phyloP scores from a whole-genome alignment of 2,888 invertebrate species.

The Podotricha telesiphe region DNA sequence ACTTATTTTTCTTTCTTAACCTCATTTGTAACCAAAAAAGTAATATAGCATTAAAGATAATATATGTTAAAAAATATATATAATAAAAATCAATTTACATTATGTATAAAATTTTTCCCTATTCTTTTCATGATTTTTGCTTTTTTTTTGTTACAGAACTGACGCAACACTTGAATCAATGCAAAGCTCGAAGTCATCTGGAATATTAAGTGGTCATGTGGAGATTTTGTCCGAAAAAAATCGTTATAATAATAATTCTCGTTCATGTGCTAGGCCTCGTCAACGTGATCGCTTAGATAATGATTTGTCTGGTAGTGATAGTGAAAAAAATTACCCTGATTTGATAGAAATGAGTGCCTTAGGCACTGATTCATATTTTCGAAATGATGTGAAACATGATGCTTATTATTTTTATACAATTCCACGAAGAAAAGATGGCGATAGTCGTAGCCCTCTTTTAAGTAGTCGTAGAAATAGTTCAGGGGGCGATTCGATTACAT shows the following conservation, averaged over 20 bases:
- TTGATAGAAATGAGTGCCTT: slow-evolving; percentile 80
- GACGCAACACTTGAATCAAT: slow-evolving; percentile 79
- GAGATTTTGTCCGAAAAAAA: slow-evolving; percentile 69
- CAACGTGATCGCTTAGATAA: slow-evolving; percentile 74
- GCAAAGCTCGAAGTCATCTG: slow-evolving; percentile 82
- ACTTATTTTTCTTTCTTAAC: not conserved
- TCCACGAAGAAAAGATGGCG: slow-evolving; percentile 84
- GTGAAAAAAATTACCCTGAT: slow-evolving; percentile 83
- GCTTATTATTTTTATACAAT: slow-evolving; percentile 87
- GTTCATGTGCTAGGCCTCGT: slow-evolving; percentile 67
- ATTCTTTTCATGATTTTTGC: not conserved
- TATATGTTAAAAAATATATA: too few relatives aligned
- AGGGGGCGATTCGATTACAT: slow-evolving; percentile 85
- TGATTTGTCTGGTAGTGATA: slow-evolving; percentile 78
- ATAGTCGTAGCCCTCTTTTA: slow-evolving; percentile 89
- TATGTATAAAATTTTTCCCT: too few relatives aligned
- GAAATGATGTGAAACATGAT: slow-evolving; percentile 71
- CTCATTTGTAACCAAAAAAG: not conserved
- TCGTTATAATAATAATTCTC: slow-evolving; percentile 72
- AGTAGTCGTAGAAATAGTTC: slow-evolving; percentile 89
- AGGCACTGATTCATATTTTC: slow-evolving; percentile 69
- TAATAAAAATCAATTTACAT: too few relatives aligned
- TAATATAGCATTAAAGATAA: too few relatives aligned
- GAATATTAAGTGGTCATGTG: slow-evolving; percentile 68
- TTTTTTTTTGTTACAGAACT: slow-evolving; percentile 63